phyloP scores from a whole-genome alignment of 2,888 invertebrate species.

The Hirtodrosophila alboralis region DNA sequence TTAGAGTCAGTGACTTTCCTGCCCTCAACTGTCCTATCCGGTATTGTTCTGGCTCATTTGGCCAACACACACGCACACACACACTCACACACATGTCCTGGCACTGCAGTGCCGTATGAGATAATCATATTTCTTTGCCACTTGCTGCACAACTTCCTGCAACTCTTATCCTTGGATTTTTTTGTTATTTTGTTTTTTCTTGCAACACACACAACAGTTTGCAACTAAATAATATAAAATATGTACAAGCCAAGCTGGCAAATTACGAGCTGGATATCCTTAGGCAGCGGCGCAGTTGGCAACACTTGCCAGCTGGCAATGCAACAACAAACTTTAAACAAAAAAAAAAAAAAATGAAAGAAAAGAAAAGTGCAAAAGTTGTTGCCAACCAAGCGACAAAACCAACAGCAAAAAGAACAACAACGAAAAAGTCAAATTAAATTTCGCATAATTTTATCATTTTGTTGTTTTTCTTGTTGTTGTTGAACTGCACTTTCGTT shows the following conservation, averaged over 20 bases:
- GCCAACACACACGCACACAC: too few relatives aligned
- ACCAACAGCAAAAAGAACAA: constrained; percentile 44
- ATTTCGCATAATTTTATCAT: constrained; percentile 74
- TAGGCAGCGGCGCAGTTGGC: constrained; percentile 60
- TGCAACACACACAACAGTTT: constrained; percentile 36
- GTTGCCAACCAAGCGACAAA: constrained; percentile 46
- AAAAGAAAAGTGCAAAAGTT: constrained; percentile 68
- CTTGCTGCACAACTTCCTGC: constrained; percentile 26
- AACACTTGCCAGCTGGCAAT: constrained; percentile 72
- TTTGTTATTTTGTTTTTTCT: constrained; percentile 5
- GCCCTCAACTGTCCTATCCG: neutral
- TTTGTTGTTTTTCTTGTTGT: constrained; percentile 31
- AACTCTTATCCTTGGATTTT: constrained; percentile 1
- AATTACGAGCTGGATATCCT: constrained; percentile 64
- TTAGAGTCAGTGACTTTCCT: constrained; percentile 22
- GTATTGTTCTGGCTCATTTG: constrained; percentile 32
- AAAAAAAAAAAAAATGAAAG: constrained; percentile 18
- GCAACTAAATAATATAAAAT: constrained; percentile 76
- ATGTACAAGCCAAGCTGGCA: constrained; percentile 72
- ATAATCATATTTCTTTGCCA: constrained; percentile 74
- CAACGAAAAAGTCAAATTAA: constrained; percentile 73
- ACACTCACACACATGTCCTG: too few relatives aligned
- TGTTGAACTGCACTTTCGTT: constrained; percentile 47
- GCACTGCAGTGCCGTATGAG: constrained; percentile 71
- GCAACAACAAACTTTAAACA: constrained; percentile 35